These are phyloP conservation scores for Zaprionus obscuricornis DNA, from an alignment of 2,888 invertebrate species.

Conservation along the genomic window DNA sequence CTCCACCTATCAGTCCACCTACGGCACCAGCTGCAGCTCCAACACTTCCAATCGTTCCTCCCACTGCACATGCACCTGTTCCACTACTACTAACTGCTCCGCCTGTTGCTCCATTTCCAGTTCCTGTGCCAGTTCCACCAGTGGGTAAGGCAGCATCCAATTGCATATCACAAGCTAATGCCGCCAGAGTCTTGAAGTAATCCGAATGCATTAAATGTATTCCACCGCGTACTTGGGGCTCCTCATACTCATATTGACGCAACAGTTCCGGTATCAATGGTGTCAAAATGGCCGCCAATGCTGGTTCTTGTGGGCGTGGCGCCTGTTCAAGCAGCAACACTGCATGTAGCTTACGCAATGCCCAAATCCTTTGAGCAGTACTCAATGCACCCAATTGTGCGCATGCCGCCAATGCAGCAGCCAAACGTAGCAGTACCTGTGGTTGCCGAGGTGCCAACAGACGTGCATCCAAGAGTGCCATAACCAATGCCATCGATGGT, in stretches of 20 bases:
- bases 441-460: conserved; percentile 83
- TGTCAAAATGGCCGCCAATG: conserved; percentile 88
- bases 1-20: neutral
- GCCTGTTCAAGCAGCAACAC: conserved; percentile 85
- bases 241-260: conserved; percentile 97
- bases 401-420: conserved; percentile 94
- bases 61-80: too few species aligned
- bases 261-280: conserved; percentile 93
- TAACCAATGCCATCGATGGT: conserved; percentile 95
- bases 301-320: conserved; percentile 83
- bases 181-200: conserved; percentile 96
- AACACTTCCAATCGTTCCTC: too few species aligned
- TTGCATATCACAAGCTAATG: conserved; percentile 94
- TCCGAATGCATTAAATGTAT: conserved; percentile 97
- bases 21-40: neutral
- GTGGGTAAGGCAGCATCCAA: conserved; percentile 88
- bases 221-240: conserved; percentile 94
- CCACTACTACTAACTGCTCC: too few species aligned
- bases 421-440: conserved; percentile 86
- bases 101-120: too few species aligned
- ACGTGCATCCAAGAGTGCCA: conserved; percentile 91
- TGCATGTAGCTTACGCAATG: conserved; percentile 88
- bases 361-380: conserved; percentile 91
- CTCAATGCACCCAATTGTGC: conserved; percentile 93
- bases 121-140: too few species aligned